These are phyloP conservation scores for Malurus melanocephalus DNA, from an alignment of 2,113 vertebrate genomes.

Conservation along the genomic window DNA sequence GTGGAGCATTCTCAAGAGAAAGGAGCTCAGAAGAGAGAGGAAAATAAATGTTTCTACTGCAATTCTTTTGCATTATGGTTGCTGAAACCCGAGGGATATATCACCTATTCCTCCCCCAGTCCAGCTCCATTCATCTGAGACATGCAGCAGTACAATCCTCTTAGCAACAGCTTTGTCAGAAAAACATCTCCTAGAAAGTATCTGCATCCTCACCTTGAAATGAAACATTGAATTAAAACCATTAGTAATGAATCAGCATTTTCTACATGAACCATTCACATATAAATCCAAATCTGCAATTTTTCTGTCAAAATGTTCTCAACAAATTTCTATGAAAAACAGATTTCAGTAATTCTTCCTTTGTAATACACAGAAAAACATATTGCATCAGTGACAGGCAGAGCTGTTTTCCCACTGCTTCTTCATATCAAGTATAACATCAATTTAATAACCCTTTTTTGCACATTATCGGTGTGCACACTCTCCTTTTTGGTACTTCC, in stretches of 20 bases:
- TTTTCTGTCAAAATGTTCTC: background rate
- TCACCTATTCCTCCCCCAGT: background rate
- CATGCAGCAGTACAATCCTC: background rate
- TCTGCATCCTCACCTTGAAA: background rate
- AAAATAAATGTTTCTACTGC: background rate
- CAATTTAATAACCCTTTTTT: background rate
- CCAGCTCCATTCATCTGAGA: background rate
- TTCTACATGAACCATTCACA: background rate
- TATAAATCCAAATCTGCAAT: background rate
- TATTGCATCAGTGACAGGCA: background rate
- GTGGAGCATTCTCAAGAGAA: background rate
- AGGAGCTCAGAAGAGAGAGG: background rate
- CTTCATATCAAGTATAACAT: background rate
- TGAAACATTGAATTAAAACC: background rate
- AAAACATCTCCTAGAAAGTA: background rate
- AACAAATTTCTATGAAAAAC: background rate
- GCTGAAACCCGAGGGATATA: background rate
- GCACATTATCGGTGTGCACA: background rate
- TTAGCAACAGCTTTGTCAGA: constrained; percentile 1
- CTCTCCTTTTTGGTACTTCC: background rate
- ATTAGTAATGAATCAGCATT: background rate
- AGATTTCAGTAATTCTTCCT: background rate
- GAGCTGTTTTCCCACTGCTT: background rate
- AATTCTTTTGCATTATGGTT: background rate
- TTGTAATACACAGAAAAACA: background rate